Base-by-base conservation (phyloP, 2,113 vertebrate species). In the Isichthys henryi region DNA sequence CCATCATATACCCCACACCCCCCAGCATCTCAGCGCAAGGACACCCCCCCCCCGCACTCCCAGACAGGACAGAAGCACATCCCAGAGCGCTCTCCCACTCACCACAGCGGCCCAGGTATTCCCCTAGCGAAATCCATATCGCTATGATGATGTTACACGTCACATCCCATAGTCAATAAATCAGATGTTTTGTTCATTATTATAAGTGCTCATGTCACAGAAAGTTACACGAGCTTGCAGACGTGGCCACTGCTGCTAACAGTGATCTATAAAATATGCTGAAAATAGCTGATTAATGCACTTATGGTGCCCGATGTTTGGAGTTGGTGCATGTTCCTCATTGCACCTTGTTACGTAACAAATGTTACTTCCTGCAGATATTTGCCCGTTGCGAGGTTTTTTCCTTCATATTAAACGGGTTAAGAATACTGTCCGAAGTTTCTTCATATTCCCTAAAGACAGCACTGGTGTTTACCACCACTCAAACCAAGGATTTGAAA, bases 161-260 rank as follows among this genome's bases (percentile, higher is more conserved):
- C 74, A 80, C 35, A 80, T 43, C 43, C 35, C 35, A 43, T 43
- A 7, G 35, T 80, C 74, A 80, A 80, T 80, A 80, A 80, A 43
- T 80, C 13, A 80, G 6, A 80, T 80, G 35, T 80, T 80, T 80
- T 19, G 43, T 80, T 80, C 35, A 86, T 50, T 86, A 50, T 27
- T 49, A 86, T 86, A 86, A 86, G n/a, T 86, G 83, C 83, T 86
- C 31, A 84, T 84, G 83, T 86, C 83, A 86, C 83, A 31, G 83
- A 21, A 49, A 48, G 45, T 86, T 48, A 50, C 83, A 50, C 1
- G 1, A 27, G 23, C 45, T 11, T 86, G 45, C 48, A 86, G 11
- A 86, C 45, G 23, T 0, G 1, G 10, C 3, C 23, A 50, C n/a
- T 45, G 48, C 48, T 86, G 4, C 46, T 50, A 86, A 50, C 23